Conservation (phyloP, 2,113 vertebrate genomes). For the Myotis brandtii region DNA sequence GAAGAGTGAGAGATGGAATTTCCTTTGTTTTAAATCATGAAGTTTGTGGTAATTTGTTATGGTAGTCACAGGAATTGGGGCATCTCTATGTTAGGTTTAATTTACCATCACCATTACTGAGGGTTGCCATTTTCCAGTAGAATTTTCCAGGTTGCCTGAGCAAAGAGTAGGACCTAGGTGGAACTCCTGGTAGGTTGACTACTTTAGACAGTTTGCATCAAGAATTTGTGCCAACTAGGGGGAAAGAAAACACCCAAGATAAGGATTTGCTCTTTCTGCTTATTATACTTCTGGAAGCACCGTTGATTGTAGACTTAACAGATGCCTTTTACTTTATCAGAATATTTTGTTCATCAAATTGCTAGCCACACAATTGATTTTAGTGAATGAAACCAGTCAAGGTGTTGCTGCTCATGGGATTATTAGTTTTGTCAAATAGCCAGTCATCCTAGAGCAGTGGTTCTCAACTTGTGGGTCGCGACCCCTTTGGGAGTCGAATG, state of each 20-base stretch:
- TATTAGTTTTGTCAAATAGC: not conserved
- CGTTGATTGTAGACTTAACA: not conserved
- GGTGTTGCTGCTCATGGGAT: not conserved
- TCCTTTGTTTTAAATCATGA: not conserved
- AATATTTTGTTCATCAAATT: not conserved
- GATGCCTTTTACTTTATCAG: not conserved
- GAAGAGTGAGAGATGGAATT: not conserved
- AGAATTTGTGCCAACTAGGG: not conserved
- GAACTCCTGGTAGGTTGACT: not conserved
- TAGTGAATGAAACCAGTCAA: not conserved
- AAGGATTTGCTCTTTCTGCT: conserved; percentile 25
- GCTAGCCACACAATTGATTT: not conserved
- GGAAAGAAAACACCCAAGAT: not conserved
- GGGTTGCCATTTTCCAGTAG: not conserved
- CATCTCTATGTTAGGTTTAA: not conserved
- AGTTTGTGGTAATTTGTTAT: not conserved
- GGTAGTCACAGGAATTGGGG: not conserved
- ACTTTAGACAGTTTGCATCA: not conserved
- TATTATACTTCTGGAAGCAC: not conserved
- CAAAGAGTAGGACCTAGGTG: not conserved
- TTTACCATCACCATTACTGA: not conserved
- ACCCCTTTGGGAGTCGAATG: too few species aligned
- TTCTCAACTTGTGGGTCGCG: too few species aligned
- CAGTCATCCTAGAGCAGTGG: not conserved
- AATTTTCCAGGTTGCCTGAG: not conserved